Base-by-base conservation (phyloP, 23 tunicate genomes). In the Oikopleura vanhoeffeni region DNA sequence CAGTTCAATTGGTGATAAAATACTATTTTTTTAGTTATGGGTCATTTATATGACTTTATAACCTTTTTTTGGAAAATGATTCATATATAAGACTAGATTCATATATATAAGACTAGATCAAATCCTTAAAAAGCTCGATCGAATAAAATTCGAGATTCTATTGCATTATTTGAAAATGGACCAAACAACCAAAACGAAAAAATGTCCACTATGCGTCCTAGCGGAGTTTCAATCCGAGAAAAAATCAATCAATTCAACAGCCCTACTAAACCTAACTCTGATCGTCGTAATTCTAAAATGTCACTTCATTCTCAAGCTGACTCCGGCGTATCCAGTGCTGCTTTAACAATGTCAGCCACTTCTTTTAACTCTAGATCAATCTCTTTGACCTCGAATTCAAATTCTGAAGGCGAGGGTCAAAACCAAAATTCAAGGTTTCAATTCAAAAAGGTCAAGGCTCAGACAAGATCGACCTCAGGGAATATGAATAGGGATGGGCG, bases 191-290 rank as follows among this genome's bases (percentile, higher is more conserved):
- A 71, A 71, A 71, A 71, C 27, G 34, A 18, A 71, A 18, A 28
- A 32, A 18, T 2, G 2, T 2, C 2, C 4, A 30, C 79, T 30
- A 38, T 18, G 38, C 13, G 13, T 49, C 64, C 64, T 13, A 8
- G 64, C 64, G 24, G 24, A 13, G 24, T 8, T 8, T 8, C 64
- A 49, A 30, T 71, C 38, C 79, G 79, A 2, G 79, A 71, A 32
- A 71, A 71, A 71, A 71, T 71, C 38, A 71, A 71, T 30, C 79
- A 71, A 30, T 71, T 71, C 79, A 71, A 71, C 64, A 49, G 24
- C 18, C 64, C 64, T 8, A n/a, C n/a, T n/a, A n/a, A n/a, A n/a
- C n/a, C n/a, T n/a, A n/a, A n/a, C n/a, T n/a, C n/a, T n/a, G 64
- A 49, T 24, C 64, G 64, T 24, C n/a, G n/a, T n/a, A n/a, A n/a